Evolutionary conservation across 1,140 invertebrate genomes (phyloP), one percentile per base, ranked within the genome.

Genomic region (Papilio helenus): DNA sequence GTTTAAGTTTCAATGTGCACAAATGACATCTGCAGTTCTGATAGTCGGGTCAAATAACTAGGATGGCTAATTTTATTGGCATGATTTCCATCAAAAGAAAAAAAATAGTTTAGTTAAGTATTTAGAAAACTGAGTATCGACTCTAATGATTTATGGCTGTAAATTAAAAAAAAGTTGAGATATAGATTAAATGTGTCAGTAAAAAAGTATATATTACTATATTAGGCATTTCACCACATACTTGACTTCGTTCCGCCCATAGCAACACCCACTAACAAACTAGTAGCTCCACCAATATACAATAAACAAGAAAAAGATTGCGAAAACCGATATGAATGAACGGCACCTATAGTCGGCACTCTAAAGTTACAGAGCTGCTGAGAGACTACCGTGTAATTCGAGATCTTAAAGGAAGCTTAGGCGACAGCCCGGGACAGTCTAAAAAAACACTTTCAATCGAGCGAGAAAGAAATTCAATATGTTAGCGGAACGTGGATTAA

Each of bases 381-480:
- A 86, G 86, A 92, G 80, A 87, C 92, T 92, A 92, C 92, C 89
- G 87, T 93, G 93, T 91, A 93, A 94, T 87, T 85, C 79, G 93
- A 94, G 88, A 90, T 65, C 71, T 86, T 88, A 88, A 87, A 89
- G 86, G 89, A 91, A 89, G 88, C 87, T 91, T 90, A 90, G 85
- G 91, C 89, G 92, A 93, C 91, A 92, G 86, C 89, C 85, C 84
- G 88, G 83, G 87, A 89, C 86, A 88, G 84, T 88, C 79, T 88
- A 88, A 92, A 92, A 92, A 91, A 86, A 88, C 82, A 88, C 83
- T 87, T 88, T 90, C 89, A 92, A 92, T 92, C 89, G 87, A 92
- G 86, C 87, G 91, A 86, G 85, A 88, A 92, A 88, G 93, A 93
- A 93, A 94, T 87, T 87, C 90, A 91, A 94, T 93, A 94, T 88